Percentiles rank a stretch among this genome's conserved stretches.
phyloP scores from a whole-genome alignment of 2,797 vertebrate genomes.

The Petrocephalus sullivani region DNA sequence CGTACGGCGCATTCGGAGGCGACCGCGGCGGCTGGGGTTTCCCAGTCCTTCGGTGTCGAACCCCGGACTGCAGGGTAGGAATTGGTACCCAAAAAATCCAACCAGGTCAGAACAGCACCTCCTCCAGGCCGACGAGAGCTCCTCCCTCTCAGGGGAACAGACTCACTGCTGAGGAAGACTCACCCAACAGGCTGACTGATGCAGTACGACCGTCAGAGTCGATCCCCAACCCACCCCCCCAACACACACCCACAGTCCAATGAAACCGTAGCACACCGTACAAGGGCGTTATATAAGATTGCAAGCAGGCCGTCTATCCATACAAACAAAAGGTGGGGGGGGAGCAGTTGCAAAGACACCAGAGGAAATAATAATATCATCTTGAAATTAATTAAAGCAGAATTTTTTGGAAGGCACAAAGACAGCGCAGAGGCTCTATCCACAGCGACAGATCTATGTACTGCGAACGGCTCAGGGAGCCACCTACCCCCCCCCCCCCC shows the following conservation, averaged over 20 bases:
- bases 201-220: not conserved
- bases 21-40: not conserved
- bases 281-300: not conserved
- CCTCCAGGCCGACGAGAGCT: not conserved
- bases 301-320: not conserved
- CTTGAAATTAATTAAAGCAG: not conserved
- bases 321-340: not conserved
- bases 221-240: not conserved
- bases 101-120: not conserved
- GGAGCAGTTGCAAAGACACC: not conserved
- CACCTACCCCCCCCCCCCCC: conserved; percentile 7
- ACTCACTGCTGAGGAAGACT: not conserved
- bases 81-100: not conserved
- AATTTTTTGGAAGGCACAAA: not conserved
- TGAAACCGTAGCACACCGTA: not conserved
- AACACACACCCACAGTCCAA: not conserved
- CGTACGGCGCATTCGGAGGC: not conserved
- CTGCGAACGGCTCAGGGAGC: not conserved
- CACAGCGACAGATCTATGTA: conserved; percentile 33
- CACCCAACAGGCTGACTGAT: not conserved
- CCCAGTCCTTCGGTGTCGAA: not conserved
- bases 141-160: not conserved
- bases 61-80: not conserved
- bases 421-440: not conserved
- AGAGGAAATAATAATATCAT: not conserved